phyloP scores from a whole-genome alignment of 2,888 invertebrate genomes.

The Cacoxenus indagator region DNA sequence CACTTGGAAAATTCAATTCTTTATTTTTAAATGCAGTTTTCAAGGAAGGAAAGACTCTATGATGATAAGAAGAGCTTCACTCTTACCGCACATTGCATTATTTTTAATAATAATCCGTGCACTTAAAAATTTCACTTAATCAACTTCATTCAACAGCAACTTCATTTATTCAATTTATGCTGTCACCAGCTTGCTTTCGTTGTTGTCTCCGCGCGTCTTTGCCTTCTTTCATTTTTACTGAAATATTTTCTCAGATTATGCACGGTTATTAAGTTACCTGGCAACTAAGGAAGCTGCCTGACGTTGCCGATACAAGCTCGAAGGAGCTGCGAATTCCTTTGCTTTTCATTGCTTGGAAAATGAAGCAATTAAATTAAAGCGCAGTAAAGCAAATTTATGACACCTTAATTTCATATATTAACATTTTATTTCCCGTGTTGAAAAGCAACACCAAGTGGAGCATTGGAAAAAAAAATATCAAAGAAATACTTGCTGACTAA shows the following conservation, averaged over 20 bases:
- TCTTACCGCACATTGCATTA: constrained; percentile 39
- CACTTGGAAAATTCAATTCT: constrained; percentile 35
- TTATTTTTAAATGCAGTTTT: too few species aligned
- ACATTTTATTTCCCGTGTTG: constrained; percentile 49
- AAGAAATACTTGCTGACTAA: neutral
- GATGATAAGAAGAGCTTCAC: constrained; percentile 30
- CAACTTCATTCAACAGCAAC: too few species aligned
- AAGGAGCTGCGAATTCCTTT: neutral
- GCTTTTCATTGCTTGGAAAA: constrained; percentile 53
- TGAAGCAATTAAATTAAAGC: constrained; percentile 65
- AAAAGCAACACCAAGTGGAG: neutral
- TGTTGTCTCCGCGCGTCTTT: constrained; percentile 37
- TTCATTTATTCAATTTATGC: constrained; percentile 11
- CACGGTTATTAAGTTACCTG: constrained; percentile 10
- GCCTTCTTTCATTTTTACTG: constrained; percentile 19
- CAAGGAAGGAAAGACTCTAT: too few species aligned
- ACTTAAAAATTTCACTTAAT: constrained; percentile 11
- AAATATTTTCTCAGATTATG: constrained; percentile 14
- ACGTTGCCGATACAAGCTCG: neutral
- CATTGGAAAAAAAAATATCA: neutral
- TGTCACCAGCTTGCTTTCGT: constrained; percentile 30
- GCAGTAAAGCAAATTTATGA: constrained; percentile 63
- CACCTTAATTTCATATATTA: constrained; percentile 66
- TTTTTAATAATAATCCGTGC: constrained; percentile 12
- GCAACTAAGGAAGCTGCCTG: constrained; percentile 45